Conservation (phyloP, 2,888 invertebrate genomes). For the Noctua janthina region DNA sequence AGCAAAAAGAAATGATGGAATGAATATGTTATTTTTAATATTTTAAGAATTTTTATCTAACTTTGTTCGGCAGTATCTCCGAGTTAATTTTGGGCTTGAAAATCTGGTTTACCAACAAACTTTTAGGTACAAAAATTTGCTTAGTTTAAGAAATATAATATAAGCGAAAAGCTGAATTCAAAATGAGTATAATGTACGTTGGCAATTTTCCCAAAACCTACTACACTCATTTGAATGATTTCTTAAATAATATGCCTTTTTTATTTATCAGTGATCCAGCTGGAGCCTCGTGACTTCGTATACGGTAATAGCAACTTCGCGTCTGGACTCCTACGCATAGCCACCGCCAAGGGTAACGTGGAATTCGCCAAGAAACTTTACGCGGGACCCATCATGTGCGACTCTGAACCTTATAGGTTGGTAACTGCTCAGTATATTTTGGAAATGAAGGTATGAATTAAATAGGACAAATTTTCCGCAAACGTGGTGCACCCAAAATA, state of each 20-base stretch:
- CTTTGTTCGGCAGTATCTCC: too few relatives aligned
- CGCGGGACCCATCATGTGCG: conserved; percentile 82
- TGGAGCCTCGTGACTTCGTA: conserved; percentile 91
- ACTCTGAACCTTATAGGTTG: conserved; percentile 85
- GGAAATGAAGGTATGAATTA: not conserved
- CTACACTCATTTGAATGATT: not conserved
- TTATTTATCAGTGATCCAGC: conserved; percentile 88
- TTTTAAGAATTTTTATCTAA: too few relatives aligned
- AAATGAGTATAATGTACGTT: too few relatives aligned
- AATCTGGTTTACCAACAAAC: too few relatives aligned
- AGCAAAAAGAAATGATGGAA: too few relatives aligned
- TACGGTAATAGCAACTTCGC: conserved; percentile 91
- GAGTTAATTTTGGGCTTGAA: too few relatives aligned
- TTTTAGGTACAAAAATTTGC: too few relatives aligned
- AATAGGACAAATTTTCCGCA: not conserved
- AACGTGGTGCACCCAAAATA: not conserved
- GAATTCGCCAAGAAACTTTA: conserved; percentile 80
- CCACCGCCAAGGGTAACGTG: conserved; percentile 92
- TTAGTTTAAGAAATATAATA: too few relatives aligned
- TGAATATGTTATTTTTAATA: too few relatives aligned
- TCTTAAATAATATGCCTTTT: conserved; percentile 30
- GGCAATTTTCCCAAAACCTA: not conserved
- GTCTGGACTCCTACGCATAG: conserved; percentile 94
- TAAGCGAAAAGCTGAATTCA: too few relatives aligned
- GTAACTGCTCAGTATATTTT: not conserved